Conservation (phyloP, 2,113 vertebrate genomes). For the Tricholaema leucomelas region DNA sequence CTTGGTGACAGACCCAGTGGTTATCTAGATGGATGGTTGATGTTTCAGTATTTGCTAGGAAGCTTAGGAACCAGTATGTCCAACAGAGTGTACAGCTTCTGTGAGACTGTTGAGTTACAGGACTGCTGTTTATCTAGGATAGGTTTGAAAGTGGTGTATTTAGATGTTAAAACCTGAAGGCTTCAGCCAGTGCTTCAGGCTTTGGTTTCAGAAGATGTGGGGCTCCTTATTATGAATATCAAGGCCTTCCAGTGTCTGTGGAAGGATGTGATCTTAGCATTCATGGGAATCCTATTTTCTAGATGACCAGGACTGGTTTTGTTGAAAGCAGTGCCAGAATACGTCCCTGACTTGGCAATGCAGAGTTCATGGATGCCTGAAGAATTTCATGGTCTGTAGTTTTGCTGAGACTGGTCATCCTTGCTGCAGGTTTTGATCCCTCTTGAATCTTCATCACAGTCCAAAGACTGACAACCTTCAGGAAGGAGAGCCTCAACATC, state of each 20-base stretch:
- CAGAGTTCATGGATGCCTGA: not conserved
- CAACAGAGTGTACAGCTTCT: not conserved
- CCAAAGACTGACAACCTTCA: not conserved
- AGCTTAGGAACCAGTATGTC: not conserved
- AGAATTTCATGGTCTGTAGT: not conserved
- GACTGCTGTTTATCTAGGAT: not conserved
- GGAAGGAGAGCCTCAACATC: not conserved
- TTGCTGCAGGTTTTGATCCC: not conserved
- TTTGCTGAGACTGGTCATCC: not conserved
- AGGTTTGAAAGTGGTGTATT: not conserved
- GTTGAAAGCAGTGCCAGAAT: not conserved
- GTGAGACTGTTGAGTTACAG: not conserved
- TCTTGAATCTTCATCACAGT: not conserved
- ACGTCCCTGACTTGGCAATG: not conserved
- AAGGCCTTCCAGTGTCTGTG: not conserved
- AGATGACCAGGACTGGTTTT: not conserved
- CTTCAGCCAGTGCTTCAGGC: not conserved
- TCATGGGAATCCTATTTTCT: not conserved
- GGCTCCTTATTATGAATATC: not conserved
- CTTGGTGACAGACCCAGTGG: not conserved
- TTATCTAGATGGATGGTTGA: not conserved
- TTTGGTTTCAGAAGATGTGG: not conserved
- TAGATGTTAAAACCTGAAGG: not conserved
- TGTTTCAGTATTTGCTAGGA: conserved; percentile 7
- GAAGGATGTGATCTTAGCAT: not conserved